A percentile compares a stretch with the other conserved stretches of the same genome.
phyloP scores from a whole-genome alignment of 2,888 invertebrate species.

The Lycophotia porphyrea region DNA sequence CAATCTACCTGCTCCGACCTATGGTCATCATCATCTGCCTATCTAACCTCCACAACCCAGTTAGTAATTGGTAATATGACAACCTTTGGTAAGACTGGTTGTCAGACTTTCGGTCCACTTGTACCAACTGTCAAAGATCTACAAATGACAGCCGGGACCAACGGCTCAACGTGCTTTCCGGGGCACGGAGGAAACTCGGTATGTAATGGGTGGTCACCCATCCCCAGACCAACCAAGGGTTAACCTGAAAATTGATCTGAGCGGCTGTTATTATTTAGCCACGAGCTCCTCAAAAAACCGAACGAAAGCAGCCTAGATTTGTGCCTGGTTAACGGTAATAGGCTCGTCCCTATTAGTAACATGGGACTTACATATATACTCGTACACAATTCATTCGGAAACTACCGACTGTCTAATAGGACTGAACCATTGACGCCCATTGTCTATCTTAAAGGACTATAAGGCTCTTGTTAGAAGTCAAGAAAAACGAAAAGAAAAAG shows the following conservation, averaged over 20 bases:
- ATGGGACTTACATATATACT: not conserved
- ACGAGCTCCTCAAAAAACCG: not conserved
- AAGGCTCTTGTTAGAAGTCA: not conserved
- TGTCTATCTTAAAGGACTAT: not conserved
- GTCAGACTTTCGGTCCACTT: not conserved
- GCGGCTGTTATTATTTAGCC: not conserved
- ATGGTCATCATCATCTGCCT: not conserved
- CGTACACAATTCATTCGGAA: not conserved
- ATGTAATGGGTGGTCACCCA: not conserved
- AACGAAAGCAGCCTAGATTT: not conserved
- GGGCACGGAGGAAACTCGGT: not conserved
- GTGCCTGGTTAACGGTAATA: not conserved
- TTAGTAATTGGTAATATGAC: not conserved
- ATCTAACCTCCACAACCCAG: not conserved
- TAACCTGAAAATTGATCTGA: not conserved
- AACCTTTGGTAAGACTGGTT: not conserved
- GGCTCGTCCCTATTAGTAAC: not conserved
- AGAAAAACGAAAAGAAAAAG: conserved; percentile 21
- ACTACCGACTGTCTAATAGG: not conserved
- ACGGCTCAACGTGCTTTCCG: not conserved
- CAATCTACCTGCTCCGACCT: too few species aligned
- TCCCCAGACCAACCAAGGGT: not conserved
- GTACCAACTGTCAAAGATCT: not conserved
- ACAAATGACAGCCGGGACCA: not conserved
- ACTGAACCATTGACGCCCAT: not conserved